A percentile compares a stretch with the other conserved stretches of the same genome.
phyloP scores from a whole-genome alignment of 2,888 invertebrate species.

The Thera britannica region DNA sequence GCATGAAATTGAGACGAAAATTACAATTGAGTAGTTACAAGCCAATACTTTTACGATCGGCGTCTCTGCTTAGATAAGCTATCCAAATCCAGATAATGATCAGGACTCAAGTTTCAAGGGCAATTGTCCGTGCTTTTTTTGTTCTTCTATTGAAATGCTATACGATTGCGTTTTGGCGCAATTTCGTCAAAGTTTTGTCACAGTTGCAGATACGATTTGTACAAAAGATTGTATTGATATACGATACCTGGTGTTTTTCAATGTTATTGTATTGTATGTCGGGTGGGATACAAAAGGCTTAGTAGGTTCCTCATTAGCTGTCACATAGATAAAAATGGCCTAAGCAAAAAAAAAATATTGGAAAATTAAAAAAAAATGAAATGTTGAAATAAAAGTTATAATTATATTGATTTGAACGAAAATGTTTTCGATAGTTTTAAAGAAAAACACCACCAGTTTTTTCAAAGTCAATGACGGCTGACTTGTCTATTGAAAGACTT shows the following conservation, averaged over 20 bases:
- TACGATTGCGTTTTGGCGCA: conserved; percentile 79
- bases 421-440: too few relatives aligned
- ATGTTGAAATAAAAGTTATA: too few relatives aligned
- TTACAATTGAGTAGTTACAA: conserved; percentile 63
- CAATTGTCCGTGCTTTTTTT: conserved; percentile 76
- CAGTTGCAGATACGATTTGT: conserved; percentile 71
- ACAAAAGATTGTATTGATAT: conserved; percentile 79
- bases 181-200: conserved; percentile 71
- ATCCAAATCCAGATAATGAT: conserved; percentile 76
- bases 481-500: too few relatives aligned
- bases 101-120: conserved; percentile 76
- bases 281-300: conserved; percentile 55
- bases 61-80: conserved; percentile 74
- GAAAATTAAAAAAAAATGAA: too few relatives aligned
- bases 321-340: conserved; percentile 29
- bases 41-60: conserved; percentile 69
- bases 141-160: conserved; percentile 64
- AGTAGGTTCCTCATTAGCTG: conserved; percentile 62
- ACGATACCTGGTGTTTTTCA: conserved; percentile 78
- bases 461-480: too few relatives aligned
- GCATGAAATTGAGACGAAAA: conserved; percentile 72
- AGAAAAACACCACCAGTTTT: too few relatives aligned
- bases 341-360: too few relatives aligned
- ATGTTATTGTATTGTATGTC: conserved; percentile 51
- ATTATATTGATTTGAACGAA: too few relatives aligned